phyloP scores from a whole-genome alignment of 37 sponge, comb jelly and placozoan species.

The Aphrocallistes beatrix region DNA sequence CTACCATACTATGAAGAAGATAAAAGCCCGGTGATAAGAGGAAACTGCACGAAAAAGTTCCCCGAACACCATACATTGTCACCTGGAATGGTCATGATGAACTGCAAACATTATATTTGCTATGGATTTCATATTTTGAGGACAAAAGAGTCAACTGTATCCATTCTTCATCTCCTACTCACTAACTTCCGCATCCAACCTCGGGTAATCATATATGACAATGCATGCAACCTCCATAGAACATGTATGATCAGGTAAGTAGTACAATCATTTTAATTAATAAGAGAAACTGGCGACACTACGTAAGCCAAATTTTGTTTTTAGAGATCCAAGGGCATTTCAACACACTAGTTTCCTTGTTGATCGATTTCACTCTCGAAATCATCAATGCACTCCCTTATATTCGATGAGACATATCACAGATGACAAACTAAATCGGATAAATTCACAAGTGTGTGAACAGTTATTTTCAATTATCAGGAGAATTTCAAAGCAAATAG shows the following conservation, averaged over 20 bases:
- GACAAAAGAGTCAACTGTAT: not conserved
- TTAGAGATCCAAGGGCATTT: not conserved
- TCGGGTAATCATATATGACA: too few species aligned
- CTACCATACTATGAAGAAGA: not conserved
- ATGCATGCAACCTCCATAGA: not conserved
- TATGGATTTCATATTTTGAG: not conserved
- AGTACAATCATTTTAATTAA: too few species aligned
- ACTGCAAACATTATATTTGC: not conserved
- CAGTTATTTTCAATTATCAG: too few species aligned
- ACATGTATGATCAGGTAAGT: not conserved
- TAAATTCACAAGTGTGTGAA: too few species aligned
- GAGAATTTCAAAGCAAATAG: too few species aligned
- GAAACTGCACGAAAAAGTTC: not conserved
- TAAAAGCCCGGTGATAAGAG: not conserved
- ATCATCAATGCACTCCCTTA: not conserved
- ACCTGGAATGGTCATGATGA: not conserved
- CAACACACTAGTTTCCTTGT: not conserved
- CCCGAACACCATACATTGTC: not conserved
- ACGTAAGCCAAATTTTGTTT: too few species aligned
- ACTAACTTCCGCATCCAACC: too few species aligned
- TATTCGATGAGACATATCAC: too few species aligned
- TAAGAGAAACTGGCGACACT: too few species aligned
- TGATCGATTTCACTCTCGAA: not conserved
- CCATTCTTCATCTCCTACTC: too few species aligned
- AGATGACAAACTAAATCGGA: too few species aligned